Evolutionary conservation across 2,113 vertebrate species (phyloP).

Genomic region (Tringa solitaria): DNA sequence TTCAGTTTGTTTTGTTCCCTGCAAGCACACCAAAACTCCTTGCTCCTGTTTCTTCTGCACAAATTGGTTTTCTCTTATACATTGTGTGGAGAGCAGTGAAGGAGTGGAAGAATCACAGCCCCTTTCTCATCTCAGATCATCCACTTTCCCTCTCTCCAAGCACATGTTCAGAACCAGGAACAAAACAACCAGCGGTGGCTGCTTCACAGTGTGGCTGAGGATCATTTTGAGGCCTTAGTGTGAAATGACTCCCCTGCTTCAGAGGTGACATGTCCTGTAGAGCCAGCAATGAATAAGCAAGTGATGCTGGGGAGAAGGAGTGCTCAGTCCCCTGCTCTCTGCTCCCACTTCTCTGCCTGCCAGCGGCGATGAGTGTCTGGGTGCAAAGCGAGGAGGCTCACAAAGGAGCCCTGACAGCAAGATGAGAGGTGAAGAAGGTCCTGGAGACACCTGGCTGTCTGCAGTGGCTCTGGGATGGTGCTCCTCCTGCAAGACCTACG

Average conservation of each 20-base stretch:
- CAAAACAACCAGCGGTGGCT: neutral
- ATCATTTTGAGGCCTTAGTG: neutral
- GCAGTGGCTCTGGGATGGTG: neutral
- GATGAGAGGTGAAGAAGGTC: neutral
- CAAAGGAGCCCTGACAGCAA: neutral
- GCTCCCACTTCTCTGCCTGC: neutral
- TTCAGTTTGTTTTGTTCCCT: neutral
- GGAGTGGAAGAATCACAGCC: neutral
- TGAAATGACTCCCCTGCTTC: neutral
- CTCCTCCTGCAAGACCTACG: neutral
- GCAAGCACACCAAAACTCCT: rapidly evolving
- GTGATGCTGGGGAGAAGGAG: neutral
- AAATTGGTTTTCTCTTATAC: neutral
- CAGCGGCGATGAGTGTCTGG: rapidly evolving
- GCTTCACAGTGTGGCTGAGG: neutral
- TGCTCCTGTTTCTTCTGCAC: neutral
- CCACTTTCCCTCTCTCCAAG: neutral
- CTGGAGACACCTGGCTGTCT: neutral
- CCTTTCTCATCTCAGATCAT: neutral
- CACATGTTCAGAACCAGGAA: neutral
- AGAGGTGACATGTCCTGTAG: neutral
- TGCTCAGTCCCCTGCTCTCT: neutral
- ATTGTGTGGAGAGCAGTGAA: neutral
- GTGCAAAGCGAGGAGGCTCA: neutral
- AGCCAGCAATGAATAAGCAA: neutral